phyloP scores from a whole-genome alignment of 2,797 vertebrate species.

The Crotalus adamanteus region DNA sequence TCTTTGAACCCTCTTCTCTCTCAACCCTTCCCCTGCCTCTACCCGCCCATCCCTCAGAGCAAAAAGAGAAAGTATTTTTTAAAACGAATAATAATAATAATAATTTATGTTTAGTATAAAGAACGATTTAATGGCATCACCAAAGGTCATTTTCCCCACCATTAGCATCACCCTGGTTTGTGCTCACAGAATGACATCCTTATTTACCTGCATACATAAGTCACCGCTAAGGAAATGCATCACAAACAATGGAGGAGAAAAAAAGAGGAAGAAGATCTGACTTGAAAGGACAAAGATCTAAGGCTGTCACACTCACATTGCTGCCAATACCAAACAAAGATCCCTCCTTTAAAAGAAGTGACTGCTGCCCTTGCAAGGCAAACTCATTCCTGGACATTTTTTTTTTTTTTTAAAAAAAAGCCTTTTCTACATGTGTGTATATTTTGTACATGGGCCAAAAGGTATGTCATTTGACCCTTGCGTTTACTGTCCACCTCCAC shows the following conservation, averaged over 20 bases:
- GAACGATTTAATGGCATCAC: slow-evolving; percentile 75
- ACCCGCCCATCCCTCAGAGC: slow-evolving; percentile 63
- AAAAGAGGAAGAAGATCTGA: slow-evolving; percentile 39
- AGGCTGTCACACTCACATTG: slow-evolving; percentile 1
- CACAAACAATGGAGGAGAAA: slow-evolving; percentile 31
- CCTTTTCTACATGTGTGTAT: slow-evolving; percentile 75
- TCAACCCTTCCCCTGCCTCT: slow-evolving; percentile 36
- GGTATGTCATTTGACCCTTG: slow-evolving; percentile 30
- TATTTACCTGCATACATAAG: slow-evolving; percentile 38
- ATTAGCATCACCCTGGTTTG: slow-evolving; percentile 41
- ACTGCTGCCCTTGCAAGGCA: slow-evolving; percentile 63
- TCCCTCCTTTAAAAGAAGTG: slow-evolving; percentile 54
- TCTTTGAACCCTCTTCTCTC: slow-evolving; percentile 14
- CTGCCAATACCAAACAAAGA: slow-evolving; percentile 46
- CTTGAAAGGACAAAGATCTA: slow-evolving; percentile 51
- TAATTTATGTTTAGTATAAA: slow-evolving; percentile 79
- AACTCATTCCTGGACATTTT: slow-evolving; percentile 65
- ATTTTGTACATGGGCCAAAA: slow-evolving; percentile 62
- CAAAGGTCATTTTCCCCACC: slow-evolving; percentile 74
- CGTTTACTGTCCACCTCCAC: slow-evolving; percentile 63
- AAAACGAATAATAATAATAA: slow-evolving; percentile 60
- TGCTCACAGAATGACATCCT: slow-evolving; percentile 6
- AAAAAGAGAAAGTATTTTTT: slow-evolving; percentile 80
- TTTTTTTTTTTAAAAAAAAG: slow-evolving; percentile 61
- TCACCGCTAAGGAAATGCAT: slow-evolving; percentile 19